Percentiles rank a stretch among this genome's conserved stretches.
These are phyloP conservation scores for Cotesia typhae DNA, from an alignment of 1,140 invertebrate species.

Conservation along the genomic window DNA sequence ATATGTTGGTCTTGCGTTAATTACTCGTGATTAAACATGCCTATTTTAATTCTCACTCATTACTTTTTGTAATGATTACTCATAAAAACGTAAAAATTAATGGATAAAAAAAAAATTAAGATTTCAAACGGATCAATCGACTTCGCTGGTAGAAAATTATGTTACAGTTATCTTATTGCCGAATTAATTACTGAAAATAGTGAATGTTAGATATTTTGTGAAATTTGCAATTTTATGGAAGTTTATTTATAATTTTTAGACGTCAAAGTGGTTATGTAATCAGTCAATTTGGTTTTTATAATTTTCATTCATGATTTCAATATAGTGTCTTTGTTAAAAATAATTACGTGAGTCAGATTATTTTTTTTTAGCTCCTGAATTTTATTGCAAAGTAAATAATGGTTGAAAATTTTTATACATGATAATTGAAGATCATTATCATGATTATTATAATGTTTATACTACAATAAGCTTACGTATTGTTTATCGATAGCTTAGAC, in stretches of 20 bases:
- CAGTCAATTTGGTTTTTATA: not conserved
- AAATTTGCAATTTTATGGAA: slow-evolving; percentile 34
- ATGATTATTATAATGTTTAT: too few species aligned
- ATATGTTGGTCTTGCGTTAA: slow-evolving; percentile 34
- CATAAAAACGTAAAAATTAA: not conserved
- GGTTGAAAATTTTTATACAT: too few species aligned
- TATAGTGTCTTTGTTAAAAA: slow-evolving; percentile 4
- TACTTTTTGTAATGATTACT: not conserved
- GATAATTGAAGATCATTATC: too few species aligned
- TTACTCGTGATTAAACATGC: slow-evolving; percentile 20
- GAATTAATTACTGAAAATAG: slow-evolving; percentile 14
- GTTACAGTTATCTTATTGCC: not conserved
- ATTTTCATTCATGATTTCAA: slow-evolving; percentile 16
- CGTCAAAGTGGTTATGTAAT: not conserved
- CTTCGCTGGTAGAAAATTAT: too few species aligned
- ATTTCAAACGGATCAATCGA: too few species aligned
- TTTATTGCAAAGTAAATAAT: not conserved
- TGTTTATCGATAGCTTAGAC: not conserved
- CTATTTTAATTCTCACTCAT: not conserved
- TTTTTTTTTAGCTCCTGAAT: not conserved
- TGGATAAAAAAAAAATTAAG: not conserved
- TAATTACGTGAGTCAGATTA: not conserved
- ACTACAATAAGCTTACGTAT: too few species aligned
- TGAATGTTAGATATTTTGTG: slow-evolving; percentile 28
- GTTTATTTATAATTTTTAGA: slow-evolving; percentile 3